Evolutionary conservation across 2,797 vertebrate species (phyloP), one percentile per base, ranked within the genome.

Genomic region (Peromyscus melanophrys): DNA sequence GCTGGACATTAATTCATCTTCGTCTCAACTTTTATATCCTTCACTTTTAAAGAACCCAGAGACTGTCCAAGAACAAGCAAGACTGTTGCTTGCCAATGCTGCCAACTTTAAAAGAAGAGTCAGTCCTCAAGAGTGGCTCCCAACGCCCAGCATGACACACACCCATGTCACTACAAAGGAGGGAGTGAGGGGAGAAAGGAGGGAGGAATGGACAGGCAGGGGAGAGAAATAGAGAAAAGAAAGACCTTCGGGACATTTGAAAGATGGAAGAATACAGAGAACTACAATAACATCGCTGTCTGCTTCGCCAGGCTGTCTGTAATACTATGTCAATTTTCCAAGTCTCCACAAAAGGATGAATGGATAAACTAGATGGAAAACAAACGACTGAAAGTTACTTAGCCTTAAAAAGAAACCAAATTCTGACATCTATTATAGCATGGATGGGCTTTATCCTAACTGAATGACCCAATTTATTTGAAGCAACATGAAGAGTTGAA

Each of bases 11-110:
- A 77, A 76, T 29, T 83, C 61, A 40, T 12, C 46, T 80, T 95
- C 14, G 25, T 85, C 78, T 89, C 46, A 78, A 21, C 46, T 95
- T 73, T 43, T 27, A 61, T 31, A 80, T 4, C 4, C 21, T 63
- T 29, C n/a, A 88, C 17, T 69, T 96, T 80, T 67, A 80, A 92
- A 92, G 43, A 71, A 9, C 23, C 63, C 31, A 49, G 73, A 88
- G 86, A 61, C 19, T 55, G 34, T n/a, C 2, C 2, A 37, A 27
- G 8, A 67, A 13, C 31, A n/a, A 52, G 19, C 29, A 84, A 88
- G 34, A 23, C 27, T 65, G 67, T 59, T 37, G 76, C 9, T 34
- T 75, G 43, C 59, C 55, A 40, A 89, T 16, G 27, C 11, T 43
- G 77, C 11, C 25, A 71, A 67, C 34, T 52, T 34, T 67, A 63